These are phyloP conservation scores for Kryptolebias marmoratus DNA, from an alignment of 2,113 vertebrate species.

Conservation along the genomic window DNA sequence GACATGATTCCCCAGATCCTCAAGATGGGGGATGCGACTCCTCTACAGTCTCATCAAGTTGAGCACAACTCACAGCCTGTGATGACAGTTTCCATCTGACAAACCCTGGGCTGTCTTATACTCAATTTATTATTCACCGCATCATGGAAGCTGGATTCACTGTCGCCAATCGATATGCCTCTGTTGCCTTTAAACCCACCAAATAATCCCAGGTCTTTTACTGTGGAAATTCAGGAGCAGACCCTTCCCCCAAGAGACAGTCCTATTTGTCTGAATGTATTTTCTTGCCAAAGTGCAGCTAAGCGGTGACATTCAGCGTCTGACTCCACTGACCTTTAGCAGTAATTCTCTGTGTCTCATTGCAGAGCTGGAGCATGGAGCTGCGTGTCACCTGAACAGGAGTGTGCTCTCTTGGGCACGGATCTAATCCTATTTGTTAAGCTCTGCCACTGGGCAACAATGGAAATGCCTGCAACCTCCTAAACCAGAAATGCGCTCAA, in stretches of 20 bases:
- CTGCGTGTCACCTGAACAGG: constrained; percentile 68
- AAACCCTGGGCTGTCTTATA: constrained; percentile 51
- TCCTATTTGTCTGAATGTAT: constrained; percentile 73
- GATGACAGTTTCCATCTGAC: constrained; percentile 55
- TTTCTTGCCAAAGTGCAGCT: constrained; percentile 70
- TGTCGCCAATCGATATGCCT: constrained; percentile 74
- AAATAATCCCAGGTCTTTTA: constrained; percentile 71
- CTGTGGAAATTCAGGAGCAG: constrained; percentile 63
- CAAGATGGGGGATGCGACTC: constrained; percentile 60
- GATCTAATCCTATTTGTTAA: constrained; percentile 79
- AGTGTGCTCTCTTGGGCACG: constrained; percentile 62
- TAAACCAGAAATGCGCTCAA: constrained; percentile 52
- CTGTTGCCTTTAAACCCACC: constrained; percentile 70
- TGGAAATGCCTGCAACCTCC: constrained; percentile 60
- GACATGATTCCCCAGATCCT: constrained; percentile 62
- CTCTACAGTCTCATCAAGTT: constrained; percentile 59
- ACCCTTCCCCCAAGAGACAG: constrained; percentile 60
- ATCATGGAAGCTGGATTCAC: constrained; percentile 66
- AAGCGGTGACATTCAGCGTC: constrained; percentile 77
- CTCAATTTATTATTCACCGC: constrained; percentile 74
- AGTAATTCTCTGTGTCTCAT: constrained; percentile 72
- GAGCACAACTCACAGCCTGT: constrained; percentile 48
- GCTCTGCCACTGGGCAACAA: constrained; percentile 67
- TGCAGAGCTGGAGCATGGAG: constrained; percentile 47
- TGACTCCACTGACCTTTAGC: constrained; percentile 78